These are phyloP conservation scores for Elegia similella DNA, from an alignment of 2,888 invertebrate species.

Conservation along the genomic window DNA sequence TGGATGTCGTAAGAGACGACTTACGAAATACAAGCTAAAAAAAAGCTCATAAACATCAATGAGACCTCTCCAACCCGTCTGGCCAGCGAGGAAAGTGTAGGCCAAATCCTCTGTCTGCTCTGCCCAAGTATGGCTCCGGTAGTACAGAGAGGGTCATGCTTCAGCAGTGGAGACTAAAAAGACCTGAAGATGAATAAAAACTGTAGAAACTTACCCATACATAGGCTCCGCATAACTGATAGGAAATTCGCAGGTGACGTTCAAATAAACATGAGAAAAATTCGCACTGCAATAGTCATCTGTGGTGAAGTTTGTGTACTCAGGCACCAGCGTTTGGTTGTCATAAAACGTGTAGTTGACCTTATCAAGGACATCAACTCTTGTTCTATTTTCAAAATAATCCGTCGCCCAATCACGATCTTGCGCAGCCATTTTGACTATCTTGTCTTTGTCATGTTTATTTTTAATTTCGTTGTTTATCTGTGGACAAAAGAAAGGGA, in stretches of 20 bases:
- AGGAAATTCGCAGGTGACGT: constrained; percentile 85
- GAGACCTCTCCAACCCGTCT: too few species aligned
- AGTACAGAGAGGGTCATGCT: too few species aligned
- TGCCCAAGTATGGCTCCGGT: too few species aligned
- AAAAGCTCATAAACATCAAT: too few species aligned
- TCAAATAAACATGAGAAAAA: constrained; percentile 75
- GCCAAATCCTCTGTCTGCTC: too few species aligned
- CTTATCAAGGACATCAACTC: constrained; percentile 29
- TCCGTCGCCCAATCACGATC: constrained; percentile 60
- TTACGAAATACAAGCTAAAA: too few species aligned
- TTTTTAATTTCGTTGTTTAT: constrained; percentile 28
- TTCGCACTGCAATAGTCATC: constrained; percentile 70
- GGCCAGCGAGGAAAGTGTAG: too few species aligned
- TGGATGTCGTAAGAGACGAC: too few species aligned
- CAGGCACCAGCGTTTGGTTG: constrained; percentile 42
- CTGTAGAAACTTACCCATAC: constrained; percentile 78
- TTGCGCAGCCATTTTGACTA: constrained; percentile 59
- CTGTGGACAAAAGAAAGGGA: constrained; percentile 40
- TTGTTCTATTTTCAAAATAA: constrained; percentile 42
- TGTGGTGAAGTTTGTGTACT: constrained; percentile 60
- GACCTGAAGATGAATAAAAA: too few species aligned
- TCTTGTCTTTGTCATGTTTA: constrained; percentile 42
- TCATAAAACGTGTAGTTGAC: constrained; percentile 51
- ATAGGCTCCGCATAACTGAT: constrained; percentile 86
- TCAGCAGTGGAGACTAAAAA: too few species aligned